Base-by-base conservation (phyloP, 2,797 vertebrate species). In the Corythornis leucogaster region DNA sequence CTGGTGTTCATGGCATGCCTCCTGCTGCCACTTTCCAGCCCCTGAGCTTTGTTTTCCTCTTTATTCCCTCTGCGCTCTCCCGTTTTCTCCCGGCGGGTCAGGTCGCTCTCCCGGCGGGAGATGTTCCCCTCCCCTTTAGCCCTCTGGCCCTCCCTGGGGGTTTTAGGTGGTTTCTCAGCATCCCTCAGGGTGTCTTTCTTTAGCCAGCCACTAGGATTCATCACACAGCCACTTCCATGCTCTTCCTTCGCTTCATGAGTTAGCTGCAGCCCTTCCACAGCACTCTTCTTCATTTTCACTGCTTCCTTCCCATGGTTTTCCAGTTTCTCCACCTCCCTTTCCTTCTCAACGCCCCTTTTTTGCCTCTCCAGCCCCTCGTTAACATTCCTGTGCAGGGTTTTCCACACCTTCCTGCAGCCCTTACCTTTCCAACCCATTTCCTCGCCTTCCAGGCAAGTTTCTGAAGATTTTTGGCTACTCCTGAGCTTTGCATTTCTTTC, bases 1-100 rank as follows among this genome's bases (percentile, higher is more conserved):
- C 95, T 92, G 31, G 89, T 96, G 91, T 98, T 97, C 35, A 98
- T 96, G 5, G 31, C 12, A 1, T 96, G 96, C 69, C 97, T 96
- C 69, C 78, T 70, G 85, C 66, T 96, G 15, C 80, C 25, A 15
- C 64, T 79, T 57, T 80, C 42, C 73, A 80, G 1, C 5, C 91
- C 79, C 50, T 96, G 95, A 19, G 76, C 17, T 81, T 91, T 97
- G 87, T 4, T 94, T 35, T 95, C 97, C 6, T 97, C 96, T 4
- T 80, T 94, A 79, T 64, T 94, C 4, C 9, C 31, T 58, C 93
- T 84, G 19, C 84, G 74, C 40, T 97, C 97, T 69, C 87, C 93
- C 15, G 86, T 84, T 70, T 85, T 97, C 22, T 97, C 96, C 22
- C 71, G 67, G 48, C 79, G 76, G 0, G 43, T 40, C 18, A 80